Conservation (phyloP, 2,113 vertebrate species). For the Bufo gargarizans region DNA sequence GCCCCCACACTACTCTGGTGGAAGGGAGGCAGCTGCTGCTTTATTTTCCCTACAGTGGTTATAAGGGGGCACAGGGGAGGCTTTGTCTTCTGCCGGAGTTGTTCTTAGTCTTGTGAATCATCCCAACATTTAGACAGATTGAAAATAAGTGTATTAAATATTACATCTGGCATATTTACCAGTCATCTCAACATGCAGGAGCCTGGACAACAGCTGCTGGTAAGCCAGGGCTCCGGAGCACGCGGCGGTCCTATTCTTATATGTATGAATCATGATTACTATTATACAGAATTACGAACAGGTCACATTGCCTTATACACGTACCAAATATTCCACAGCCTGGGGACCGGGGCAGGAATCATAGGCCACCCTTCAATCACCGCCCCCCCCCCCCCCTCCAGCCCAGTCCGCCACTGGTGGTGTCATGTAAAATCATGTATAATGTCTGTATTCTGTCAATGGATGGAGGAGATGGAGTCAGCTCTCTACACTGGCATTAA, state of each 20-base stretch:
- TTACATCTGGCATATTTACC: slow-evolving; percentile 17
- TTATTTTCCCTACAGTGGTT: neutral
- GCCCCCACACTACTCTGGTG: neutral
- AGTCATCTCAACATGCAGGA: slow-evolving; percentile 4
- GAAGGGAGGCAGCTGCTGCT: neutral
- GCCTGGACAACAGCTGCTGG: slow-evolving; percentile 22
- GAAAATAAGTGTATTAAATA: slow-evolving; percentile 14
- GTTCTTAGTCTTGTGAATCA: neutral
- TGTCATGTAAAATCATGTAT: no score
- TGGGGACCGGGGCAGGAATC: no score
- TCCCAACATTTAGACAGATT: neutral
- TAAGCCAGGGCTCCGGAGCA: neutral
- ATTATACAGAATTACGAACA: neutral
- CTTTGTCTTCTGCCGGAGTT: neutral
- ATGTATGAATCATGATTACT: neutral
- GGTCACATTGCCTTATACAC: neutral
- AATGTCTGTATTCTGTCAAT: neutral
- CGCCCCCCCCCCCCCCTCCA: no score
- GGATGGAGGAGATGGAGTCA: neutral
- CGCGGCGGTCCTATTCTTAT: slow-evolving; percentile 14
- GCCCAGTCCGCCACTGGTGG: no score
- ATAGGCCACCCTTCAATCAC: no score
- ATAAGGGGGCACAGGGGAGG: neutral
- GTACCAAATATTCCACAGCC: neutral
- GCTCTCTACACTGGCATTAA: neutral